Conservation (phyloP, 2,888 invertebrate genomes). For the Exocentrus adspersus region DNA sequence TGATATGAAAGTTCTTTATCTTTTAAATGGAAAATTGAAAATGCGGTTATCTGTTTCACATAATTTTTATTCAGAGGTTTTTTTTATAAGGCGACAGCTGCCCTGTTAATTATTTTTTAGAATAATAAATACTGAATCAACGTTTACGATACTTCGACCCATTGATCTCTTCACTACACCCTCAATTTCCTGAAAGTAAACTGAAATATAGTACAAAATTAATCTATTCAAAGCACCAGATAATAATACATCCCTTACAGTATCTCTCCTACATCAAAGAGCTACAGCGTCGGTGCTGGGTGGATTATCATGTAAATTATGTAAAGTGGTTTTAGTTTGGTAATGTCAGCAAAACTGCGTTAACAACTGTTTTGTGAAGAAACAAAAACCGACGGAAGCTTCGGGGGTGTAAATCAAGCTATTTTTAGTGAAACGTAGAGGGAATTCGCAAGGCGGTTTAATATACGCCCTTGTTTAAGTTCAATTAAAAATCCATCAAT, state of each 20-base stretch:
- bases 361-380: not conserved
- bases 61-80: too few relatives aligned
- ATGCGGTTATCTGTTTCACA: too few relatives aligned
- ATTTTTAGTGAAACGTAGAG: not conserved
- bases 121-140: too few relatives aligned
- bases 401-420: not conserved
- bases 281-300: not conserved
- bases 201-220: not conserved
- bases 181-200: not conserved
- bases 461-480: not conserved
- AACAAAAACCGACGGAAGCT: not conserved
- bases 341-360: slow-evolving; percentile 1
- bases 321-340: not conserved
- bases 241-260: not conserved
- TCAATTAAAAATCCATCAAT: not conserved
- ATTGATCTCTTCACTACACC: not conserved
- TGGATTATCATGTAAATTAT: slow-evolving; percentile 3
- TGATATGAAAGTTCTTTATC: not conserved
- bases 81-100: too few relatives aligned
- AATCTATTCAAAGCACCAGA: not conserved
- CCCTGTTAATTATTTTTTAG: too few relatives aligned
- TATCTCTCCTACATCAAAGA: not conserved
- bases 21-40: not conserved
- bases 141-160: too few relatives aligned
- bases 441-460: not conserved